phyloP scores from a whole-genome alignment of 2,888 invertebrate species.

The Dicranocentrus wangi region DNA sequence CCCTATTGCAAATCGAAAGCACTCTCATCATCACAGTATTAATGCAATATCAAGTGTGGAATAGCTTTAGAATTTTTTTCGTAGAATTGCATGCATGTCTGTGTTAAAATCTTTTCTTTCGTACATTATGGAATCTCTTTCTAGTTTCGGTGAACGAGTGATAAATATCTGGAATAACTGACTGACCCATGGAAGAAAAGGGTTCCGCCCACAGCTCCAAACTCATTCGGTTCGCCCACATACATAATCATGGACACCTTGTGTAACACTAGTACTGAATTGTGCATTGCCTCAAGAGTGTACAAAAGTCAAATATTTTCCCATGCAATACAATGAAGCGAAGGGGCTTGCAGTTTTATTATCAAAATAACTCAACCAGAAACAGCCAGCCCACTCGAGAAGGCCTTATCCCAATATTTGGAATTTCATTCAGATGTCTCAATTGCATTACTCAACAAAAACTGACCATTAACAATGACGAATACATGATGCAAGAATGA shows the following conservation, averaged over 20 bases:
- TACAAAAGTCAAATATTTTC: conserved; percentile 60
- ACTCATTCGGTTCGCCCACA: neutral
- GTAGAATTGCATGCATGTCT: too few relatives aligned
- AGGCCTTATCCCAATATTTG: conserved; percentile 39
- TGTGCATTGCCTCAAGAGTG: too few relatives aligned
- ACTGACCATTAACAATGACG: conserved; percentile 12
- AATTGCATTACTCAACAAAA: conserved; percentile 3
- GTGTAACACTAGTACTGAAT: too few relatives aligned
- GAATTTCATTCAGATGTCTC: neutral
- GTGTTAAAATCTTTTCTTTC: too few relatives aligned
- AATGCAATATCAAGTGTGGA: too few relatives aligned
- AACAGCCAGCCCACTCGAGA: conserved; percentile 37
- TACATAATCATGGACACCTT: neutral
- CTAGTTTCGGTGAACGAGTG: too few relatives aligned
- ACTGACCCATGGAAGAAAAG: conserved; percentile 9
- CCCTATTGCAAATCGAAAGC: too few relatives aligned
- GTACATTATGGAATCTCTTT: too few relatives aligned
- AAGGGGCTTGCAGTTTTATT: conserved; percentile 31
- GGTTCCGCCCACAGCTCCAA: conserved; percentile 12
- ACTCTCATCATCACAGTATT: too few relatives aligned
- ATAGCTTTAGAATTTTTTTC: too few relatives aligned
- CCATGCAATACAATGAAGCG: conserved; percentile 42
- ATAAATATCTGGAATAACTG: too few relatives aligned
- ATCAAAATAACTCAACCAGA: conserved; percentile 32
- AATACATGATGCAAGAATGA: neutral